Percentiles rank a stretch among this genome's conserved stretches.
These are phyloP conservation scores for Oligia latruncula DNA, from an alignment of 2,888 invertebrate species.

Conservation along the genomic window DNA sequence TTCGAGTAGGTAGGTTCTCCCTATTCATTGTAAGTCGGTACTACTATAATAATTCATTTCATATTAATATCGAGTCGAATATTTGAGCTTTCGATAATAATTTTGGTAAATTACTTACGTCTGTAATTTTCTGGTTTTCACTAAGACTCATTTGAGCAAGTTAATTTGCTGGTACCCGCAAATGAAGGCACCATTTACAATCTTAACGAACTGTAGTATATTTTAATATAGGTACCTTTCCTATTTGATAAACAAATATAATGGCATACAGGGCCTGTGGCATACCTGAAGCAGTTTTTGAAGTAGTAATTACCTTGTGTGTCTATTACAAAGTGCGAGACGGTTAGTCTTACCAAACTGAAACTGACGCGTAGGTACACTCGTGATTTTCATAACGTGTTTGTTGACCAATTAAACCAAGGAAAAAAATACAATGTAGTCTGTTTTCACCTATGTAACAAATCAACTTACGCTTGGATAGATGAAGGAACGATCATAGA, in stretches of 20 bases:
- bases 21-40: background rate
- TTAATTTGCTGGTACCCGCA: background rate
- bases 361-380: background rate
- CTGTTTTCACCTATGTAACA: background rate
- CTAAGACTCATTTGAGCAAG: background rate
- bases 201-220: background rate
- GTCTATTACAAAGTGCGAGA: background rate
- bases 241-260: background rate
- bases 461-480: background rate
- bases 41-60: conserved; percentile 13
- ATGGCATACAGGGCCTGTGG: background rate
- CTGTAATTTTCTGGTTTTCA: conserved; percentile 10
- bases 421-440: background rate
- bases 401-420: background rate
- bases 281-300: background rate
- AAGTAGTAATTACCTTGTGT: background rate
- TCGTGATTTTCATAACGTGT: background rate
- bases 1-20: background rate
- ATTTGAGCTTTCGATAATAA: conserved; percentile 12
- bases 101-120: conserved; percentile 5
- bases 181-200: background rate
- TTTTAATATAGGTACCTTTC: background rate
- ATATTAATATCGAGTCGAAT: conserved; percentile 25
- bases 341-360: background rate
- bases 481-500: background rate